Evolutionary conservation across 1,140 invertebrate species (phyloP).

Genomic region (Brachionus koreanus): DNA sequence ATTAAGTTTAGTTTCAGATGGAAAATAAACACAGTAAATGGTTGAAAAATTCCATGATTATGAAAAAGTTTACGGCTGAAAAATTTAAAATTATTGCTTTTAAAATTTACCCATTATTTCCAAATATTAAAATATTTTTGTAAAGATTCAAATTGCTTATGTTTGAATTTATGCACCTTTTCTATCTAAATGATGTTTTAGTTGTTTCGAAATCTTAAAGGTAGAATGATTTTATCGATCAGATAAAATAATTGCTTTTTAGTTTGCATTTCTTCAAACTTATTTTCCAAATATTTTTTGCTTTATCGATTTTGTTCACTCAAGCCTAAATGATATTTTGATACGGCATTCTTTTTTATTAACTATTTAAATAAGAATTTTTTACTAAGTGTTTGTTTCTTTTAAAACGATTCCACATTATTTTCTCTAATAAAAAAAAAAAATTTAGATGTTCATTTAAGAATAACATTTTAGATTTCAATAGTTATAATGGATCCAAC

Average conservation of each 20-base stretch:
- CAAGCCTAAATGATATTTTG: background rate
- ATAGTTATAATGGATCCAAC: slow-evolving; percentile 38
- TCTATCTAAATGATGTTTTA: background rate
- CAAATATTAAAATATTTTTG: background rate
- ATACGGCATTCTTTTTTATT: background rate
- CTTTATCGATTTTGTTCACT: background rate
- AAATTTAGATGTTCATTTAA: background rate
- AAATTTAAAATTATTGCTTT: background rate
- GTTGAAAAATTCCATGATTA: background rate
- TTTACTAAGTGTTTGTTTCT: background rate
- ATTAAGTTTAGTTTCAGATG: background rate
- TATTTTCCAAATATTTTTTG: background rate
- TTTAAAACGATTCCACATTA: background rate
- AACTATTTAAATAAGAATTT: background rate
- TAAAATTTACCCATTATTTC: background rate
- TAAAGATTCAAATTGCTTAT: background rate
- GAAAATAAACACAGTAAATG: background rate
- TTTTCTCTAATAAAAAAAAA: background rate
- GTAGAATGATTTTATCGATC: slow-evolving; percentile 31
- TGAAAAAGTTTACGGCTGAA: background rate
- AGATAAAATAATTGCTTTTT: background rate
- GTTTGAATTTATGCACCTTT: background rate
- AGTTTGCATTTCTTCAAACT: background rate
- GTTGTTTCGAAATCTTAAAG: background rate
- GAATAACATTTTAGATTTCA: background rate